Percentiles rank a stretch among this genome's conserved stretches.
Evolutionary conservation across 2,888 invertebrate genomes (phyloP).

Genomic region (Dynastes tityus): DNA sequence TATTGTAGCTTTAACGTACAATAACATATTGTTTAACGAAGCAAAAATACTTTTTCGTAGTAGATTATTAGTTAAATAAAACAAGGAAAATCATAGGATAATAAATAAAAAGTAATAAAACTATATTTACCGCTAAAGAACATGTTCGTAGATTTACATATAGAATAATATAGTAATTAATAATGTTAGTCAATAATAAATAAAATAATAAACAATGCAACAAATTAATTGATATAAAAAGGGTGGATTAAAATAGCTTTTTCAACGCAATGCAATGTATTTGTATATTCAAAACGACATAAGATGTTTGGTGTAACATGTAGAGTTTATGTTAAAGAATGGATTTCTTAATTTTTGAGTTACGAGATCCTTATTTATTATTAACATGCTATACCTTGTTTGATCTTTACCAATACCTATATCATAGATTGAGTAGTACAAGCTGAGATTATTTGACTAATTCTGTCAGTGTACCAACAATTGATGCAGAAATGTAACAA

Average conservation of each 20-base stretch:
- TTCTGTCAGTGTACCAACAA: no score
- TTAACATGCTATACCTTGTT: no score
- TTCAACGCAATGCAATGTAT: neutral
- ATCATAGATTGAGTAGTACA: no score
- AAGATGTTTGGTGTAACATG: slow-evolving; percentile 5
- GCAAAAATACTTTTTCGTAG: neutral
- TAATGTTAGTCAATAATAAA: slow-evolving; percentile 7
- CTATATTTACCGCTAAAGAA: neutral
- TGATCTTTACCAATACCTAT: no score
- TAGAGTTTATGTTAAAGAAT: neutral
- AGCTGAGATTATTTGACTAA: no score
- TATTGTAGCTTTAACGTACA: slow-evolving; percentile 5
- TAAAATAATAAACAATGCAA: neutral
- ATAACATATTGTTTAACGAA: neutral
- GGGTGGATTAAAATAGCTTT: neutral
- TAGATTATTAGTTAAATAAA: neutral
- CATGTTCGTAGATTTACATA: neutral
- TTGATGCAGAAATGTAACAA: no score
- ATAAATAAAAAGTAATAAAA: slow-evolving; percentile 14
- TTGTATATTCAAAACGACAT: slow-evolving; percentile 1
- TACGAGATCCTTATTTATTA: no score
- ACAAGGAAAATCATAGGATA: neutral
- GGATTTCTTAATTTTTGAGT: no score
- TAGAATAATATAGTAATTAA: slow-evolving; percentile 9
- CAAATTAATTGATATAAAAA: neutral